Evolutionary conservation across 2,888 invertebrate genomes (phyloP).

Genomic region (Clanis bilineata): DNA sequence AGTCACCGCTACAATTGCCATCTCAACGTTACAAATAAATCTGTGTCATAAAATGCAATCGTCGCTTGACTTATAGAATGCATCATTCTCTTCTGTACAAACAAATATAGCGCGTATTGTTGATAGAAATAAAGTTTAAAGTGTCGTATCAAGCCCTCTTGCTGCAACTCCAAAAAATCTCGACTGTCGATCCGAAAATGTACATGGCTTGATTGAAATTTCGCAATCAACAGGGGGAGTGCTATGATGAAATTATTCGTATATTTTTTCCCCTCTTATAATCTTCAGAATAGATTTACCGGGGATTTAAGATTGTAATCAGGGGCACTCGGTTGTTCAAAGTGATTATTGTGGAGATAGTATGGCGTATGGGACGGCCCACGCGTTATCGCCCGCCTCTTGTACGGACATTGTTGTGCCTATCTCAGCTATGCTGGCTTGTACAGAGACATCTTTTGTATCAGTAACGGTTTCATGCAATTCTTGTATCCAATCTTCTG

Average conservation of each 20-base stretch:
- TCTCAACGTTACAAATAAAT: slow-evolving; percentile 78
- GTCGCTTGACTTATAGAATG: slow-evolving; percentile 52
- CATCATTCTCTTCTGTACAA: slow-evolving; percentile 25
- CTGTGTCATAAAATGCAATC: slow-evolving; percentile 64
- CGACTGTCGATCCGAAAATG: slow-evolving; percentile 76
- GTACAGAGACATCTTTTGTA: slow-evolving; percentile 8
- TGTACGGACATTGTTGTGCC: slow-evolving; percentile 29
- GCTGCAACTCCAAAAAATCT: slow-evolving; percentile 73
- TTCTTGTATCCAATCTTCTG: not conserved
- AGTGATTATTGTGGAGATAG: slow-evolving; percentile 78
- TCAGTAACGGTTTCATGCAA: not conserved
- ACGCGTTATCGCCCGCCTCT: slow-evolving; percentile 39
- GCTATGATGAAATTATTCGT: slow-evolving; percentile 78
- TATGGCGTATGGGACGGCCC: slow-evolving; percentile 66
- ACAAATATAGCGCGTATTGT: slow-evolving; percentile 40
- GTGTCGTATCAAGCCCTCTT: not conserved
- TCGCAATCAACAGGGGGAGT: slow-evolving; percentile 79
- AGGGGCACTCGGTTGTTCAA: slow-evolving; percentile 76
- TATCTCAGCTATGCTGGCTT: slow-evolving; percentile 26
- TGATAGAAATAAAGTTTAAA: slow-evolving; percentile 36
- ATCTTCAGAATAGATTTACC: slow-evolving; percentile 73
- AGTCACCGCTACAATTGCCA: slow-evolving; percentile 66
- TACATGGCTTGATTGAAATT: slow-evolving; percentile 80
- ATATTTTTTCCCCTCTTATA: slow-evolving; percentile 73
- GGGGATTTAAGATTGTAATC: slow-evolving; percentile 79